Conservation (phyloP, 2,888 invertebrate genomes). For the Laspeyria flexula region DNA sequence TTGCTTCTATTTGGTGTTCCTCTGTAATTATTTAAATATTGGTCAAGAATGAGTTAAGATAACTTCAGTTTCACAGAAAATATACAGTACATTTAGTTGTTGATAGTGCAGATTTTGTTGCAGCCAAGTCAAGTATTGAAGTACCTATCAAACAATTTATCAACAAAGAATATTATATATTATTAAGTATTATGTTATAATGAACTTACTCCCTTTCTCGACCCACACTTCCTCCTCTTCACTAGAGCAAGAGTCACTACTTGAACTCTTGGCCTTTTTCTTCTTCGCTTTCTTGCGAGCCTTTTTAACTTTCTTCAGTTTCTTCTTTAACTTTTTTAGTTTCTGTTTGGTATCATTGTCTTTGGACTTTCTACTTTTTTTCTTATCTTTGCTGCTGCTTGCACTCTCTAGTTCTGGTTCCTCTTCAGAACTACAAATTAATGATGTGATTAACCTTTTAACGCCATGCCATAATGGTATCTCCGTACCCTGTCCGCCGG, state of each 20-base stretch:
- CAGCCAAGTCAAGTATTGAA: no score
- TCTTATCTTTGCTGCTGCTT: constrained; percentile 74
- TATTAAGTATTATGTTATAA: no score
- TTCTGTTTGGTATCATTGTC: constrained; percentile 84
- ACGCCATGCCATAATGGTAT: no score
- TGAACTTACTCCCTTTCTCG: constrained; percentile 85
- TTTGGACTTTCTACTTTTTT: constrained; percentile 77
- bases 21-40: constrained; percentile 43
- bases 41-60: no score
- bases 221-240: constrained; percentile 88
- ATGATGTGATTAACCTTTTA: no score
- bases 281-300: constrained; percentile 83
- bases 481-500: no score
- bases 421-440: constrained; percentile 74
- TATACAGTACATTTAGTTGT: not conserved
- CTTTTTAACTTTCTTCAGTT: constrained; percentile 82
- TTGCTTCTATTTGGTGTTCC: constrained; percentile 55
- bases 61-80: no score
- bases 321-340: constrained; percentile 84
- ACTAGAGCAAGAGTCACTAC: constrained; percentile 67
- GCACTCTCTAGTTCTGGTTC: constrained; percentile 67
- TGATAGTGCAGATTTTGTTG: no score
- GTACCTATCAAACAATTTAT: no score
- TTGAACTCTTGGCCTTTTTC: constrained; percentile 71
- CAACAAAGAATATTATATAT: no score